A percentile compares a stretch with the other conserved stretches of the same genome.
Evolutionary conservation across 2,113 vertebrate genomes (phyloP).

Genomic region (Eolophus roseicapilla): DNA sequence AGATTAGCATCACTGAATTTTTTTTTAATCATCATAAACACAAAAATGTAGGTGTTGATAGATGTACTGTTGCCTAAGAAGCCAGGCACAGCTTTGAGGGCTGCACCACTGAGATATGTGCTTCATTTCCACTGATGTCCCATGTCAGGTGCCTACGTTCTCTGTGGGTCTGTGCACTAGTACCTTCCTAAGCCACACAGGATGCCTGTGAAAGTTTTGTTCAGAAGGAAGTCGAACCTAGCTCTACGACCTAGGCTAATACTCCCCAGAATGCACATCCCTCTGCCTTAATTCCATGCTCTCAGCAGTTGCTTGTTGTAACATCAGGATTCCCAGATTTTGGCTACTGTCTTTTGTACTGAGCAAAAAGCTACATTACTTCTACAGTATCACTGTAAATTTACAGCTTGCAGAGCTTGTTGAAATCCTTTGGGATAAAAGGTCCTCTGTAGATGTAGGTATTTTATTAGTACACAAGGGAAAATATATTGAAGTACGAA

Average conservation of each 20-base stretch:
- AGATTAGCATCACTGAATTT: not conserved
- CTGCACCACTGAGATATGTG: not conserved
- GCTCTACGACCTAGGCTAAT: not conserved
- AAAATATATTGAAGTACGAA: slow-evolving; percentile 15
- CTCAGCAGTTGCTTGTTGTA: not conserved
- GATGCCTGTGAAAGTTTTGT: not conserved
- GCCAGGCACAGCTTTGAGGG: not conserved
- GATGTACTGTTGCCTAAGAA: not conserved
- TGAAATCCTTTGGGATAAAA: slow-evolving; percentile 22
- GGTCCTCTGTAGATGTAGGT: not conserved
- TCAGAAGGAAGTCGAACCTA: not conserved
- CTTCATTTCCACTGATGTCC: not conserved
- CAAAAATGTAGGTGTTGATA: not conserved
- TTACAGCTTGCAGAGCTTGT: not conserved
- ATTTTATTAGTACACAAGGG: slow-evolving; percentile 2
- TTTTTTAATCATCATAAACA: not conserved
- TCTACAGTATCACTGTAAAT: not conserved
- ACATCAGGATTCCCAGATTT: not conserved
- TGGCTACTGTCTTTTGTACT: not conserved
- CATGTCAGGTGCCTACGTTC: not conserved
- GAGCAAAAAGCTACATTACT: not conserved
- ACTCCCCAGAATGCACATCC: not conserved
- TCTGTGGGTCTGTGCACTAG: not conserved
- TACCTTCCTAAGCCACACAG: not conserved
- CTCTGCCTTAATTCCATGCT: not conserved